phyloP scores from a whole-genome alignment of 2,888 invertebrate genomes.

The Clostera curtula region DNA sequence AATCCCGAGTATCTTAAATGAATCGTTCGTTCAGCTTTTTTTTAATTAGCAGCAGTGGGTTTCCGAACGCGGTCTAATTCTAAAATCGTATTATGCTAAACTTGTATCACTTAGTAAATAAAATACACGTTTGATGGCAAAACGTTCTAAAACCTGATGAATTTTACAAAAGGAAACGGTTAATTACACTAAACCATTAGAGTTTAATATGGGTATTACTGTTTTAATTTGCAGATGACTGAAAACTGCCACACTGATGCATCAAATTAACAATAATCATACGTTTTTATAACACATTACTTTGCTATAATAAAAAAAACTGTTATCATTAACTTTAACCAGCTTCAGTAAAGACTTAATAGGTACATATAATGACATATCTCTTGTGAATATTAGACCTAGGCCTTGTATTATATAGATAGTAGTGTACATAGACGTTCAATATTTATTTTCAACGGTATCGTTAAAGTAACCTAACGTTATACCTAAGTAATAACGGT shows the following conservation, averaged over 20 bases:
- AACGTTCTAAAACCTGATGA: too few species aligned
- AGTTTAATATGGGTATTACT: constrained; percentile 4
- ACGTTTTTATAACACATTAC: constrained; percentile 51
- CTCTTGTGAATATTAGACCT: constrained; percentile 65
- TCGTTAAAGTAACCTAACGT: neutral
- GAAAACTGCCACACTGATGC: constrained; percentile 6
- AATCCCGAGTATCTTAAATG: too few species aligned
- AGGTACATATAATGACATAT: constrained; percentile 59
- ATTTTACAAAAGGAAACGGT: too few species aligned
- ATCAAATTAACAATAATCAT: constrained; percentile 11
- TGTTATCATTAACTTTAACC: constrained; percentile 50
- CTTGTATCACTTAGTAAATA: too few species aligned
- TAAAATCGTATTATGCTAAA: too few species aligned
- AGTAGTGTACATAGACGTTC: constrained; percentile 55
- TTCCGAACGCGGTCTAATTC: too few species aligned
- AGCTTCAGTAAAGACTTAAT: constrained; percentile 64
- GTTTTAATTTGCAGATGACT: constrained; percentile 5
- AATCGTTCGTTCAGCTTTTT: too few species aligned
- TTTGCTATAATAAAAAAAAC: constrained; percentile 43
- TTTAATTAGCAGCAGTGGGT: too few species aligned
- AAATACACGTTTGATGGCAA: too few species aligned
- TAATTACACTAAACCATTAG: too few species aligned
- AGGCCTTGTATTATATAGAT: constrained; percentile 65
- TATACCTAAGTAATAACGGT: constrained; percentile 10
- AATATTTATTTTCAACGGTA: constrained; percentile 34